These are phyloP conservation scores for Acrobasis repandana DNA, from an alignment of 2,888 invertebrate genomes.

Conservation along the genomic window DNA sequence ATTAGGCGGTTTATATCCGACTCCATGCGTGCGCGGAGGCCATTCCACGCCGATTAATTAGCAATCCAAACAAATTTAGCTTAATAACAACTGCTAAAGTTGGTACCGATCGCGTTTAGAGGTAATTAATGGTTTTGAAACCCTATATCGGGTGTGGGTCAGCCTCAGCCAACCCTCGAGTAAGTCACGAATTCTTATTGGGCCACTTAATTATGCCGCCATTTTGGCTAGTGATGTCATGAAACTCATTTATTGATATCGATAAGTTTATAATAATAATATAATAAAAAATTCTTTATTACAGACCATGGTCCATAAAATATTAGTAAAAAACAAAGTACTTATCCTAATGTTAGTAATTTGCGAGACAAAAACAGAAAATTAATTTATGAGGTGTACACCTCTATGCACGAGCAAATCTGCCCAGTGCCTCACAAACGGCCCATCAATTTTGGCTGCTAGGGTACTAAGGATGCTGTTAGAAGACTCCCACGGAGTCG, in stretches of 20 bases:
- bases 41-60: conserved; percentile 65
- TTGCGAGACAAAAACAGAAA: no score
- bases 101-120: conserved; percentile 58
- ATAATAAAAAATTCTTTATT: no score
- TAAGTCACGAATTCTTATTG: conserved; percentile 25
- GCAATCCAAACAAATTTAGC: conserved; percentile 77
- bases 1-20: conserved; percentile 32
- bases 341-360: no score
- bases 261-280: neutral
- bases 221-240: conserved; percentile 13
- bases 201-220: conserved; percentile 30
- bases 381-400: no score
- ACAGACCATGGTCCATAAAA: no score
- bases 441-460: no score
- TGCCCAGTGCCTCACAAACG: no score
- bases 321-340: no score
- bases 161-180: conserved; percentile 22
- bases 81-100: conserved; percentile 68
- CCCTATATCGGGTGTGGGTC: conserved; percentile 35
- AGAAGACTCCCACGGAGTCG: no score
- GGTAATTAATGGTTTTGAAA: conserved; percentile 57
- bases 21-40: conserved; percentile 57
- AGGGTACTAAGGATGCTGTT: no score
- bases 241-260: neutral
- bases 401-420: no score